Evolutionary conservation across 2,888 invertebrate species (phyloP).

Genomic region (Eulithis prunata): DNA sequence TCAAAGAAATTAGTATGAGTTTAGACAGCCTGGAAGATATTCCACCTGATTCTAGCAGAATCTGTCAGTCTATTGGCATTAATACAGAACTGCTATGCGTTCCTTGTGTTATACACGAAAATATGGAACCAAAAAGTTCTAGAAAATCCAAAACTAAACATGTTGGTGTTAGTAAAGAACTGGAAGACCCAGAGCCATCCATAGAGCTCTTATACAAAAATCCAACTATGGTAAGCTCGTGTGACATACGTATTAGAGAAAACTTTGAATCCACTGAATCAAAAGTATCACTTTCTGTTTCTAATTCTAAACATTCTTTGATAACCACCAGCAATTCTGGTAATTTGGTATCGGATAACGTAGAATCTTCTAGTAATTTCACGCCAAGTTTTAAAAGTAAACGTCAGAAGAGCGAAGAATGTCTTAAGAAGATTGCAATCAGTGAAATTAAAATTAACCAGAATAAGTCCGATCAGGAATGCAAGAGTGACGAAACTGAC

Average conservation of each 20-base stretch:
- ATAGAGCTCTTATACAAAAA: conserved; percentile 73
- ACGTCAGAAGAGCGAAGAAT: conserved; percentile 17
- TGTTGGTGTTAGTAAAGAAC: conserved; percentile 31
- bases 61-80: conserved; percentile 66
- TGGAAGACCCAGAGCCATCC: conserved; percentile 49
- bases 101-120: conserved; percentile 73
- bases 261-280: conserved; percentile 46
- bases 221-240: conserved; percentile 60
- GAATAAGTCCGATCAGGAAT: conserved; percentile 29
- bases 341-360: conserved; percentile 43
- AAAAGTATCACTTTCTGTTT: conserved; percentile 47
- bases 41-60: conserved; percentile 47
- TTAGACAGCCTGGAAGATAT: conserved; percentile 71
- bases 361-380: conserved; percentile 39
- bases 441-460: conserved; percentile 25
- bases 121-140: conserved; percentile 49
- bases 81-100: conserved; percentile 73
- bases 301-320: conserved; percentile 43
- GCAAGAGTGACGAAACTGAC: conserved; percentile 44
- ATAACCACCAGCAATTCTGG: conserved; percentile 45
- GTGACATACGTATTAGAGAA: conserved; percentile 52
- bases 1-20: conserved; percentile 72
- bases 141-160: conserved; percentile 44
- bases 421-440: conserved; percentile 30
- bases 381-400: conserved; percentile 20